A percentile compares a stretch with the other conserved stretches of the same genome.
These are phyloP conservation scores for Anastrepha ludens DNA, from an alignment of 1,140 invertebrate species.

Conservation along the genomic window DNA sequence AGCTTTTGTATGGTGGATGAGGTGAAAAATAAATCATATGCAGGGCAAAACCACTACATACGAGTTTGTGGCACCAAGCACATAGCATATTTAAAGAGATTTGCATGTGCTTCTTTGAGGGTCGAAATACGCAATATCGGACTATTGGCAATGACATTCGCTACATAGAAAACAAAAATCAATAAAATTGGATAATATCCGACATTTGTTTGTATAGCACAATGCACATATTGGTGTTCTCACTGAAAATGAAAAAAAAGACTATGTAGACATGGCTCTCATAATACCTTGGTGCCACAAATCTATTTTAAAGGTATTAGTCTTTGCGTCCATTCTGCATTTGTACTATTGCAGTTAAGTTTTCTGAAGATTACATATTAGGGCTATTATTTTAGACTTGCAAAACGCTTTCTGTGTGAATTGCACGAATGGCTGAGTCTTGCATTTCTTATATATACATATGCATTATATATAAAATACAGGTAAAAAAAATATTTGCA, in stretches of 20 bases:
- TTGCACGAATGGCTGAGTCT: no score
- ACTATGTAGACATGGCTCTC: no score
- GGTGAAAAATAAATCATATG: no score
- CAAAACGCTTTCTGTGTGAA: no score
- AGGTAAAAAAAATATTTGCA: no score
- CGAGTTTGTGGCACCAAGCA: background rate
- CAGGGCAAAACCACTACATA: background rate
- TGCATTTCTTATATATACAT: no score
- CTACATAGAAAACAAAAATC: slow-evolving; percentile 6
- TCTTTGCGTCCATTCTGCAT: no score
- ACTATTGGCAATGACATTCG: slow-evolving; percentile 28
- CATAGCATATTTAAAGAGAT: background rate
- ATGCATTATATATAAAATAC: no score
- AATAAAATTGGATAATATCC: slow-evolving; percentile 1
- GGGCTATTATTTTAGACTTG: no score
- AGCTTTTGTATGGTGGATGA: background rate
- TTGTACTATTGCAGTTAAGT: no score
- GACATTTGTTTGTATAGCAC: background rate
- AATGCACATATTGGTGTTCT: background rate
- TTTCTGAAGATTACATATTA: no score
- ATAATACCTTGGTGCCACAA: background rate
- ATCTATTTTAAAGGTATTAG: background rate
- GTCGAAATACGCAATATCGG: background rate
- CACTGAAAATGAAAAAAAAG: background rate
- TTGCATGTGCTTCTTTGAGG: background rate